Evolutionary conservation across 2,888 invertebrate genomes (phyloP).

Genomic region (Folsomia candida): DNA sequence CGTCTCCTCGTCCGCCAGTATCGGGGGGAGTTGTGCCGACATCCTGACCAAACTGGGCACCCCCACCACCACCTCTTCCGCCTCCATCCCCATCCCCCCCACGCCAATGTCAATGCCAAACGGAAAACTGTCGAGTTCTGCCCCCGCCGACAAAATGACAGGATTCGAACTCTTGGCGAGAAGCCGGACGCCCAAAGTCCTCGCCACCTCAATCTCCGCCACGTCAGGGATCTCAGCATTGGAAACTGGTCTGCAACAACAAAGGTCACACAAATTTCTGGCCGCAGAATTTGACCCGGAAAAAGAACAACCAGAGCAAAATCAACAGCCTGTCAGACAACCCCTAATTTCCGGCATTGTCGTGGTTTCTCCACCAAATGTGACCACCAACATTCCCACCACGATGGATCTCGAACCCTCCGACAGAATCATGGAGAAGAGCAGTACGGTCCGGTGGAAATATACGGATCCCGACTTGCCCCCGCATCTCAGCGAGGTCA

Average conservation of each 20-base stretch:
- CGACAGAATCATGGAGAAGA: neutral
- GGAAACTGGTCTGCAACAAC: neutral
- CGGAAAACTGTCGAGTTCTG: neutral
- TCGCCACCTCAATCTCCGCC: neutral
- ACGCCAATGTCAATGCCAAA: conserved; percentile 1
- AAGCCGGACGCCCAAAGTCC: neutral
- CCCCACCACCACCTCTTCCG: neutral
- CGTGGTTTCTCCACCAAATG: neutral
- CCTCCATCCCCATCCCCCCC: neutral
- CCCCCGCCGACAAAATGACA: neutral
- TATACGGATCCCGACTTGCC: conserved; percentile 32
- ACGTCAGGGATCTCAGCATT: conserved; percentile 1
- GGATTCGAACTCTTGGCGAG: neutral
- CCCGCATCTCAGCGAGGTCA: conserved; percentile 36
- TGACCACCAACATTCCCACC: neutral
- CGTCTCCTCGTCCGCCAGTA: neutral
- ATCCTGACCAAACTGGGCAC: neutral
- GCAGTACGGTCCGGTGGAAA: conserved; percentile 12
- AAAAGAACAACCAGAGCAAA: no score
- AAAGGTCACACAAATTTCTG: neutral
- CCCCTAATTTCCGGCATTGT: no score
- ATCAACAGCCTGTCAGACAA: no score
- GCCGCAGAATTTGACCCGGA: no score
- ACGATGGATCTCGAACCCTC: conserved; percentile 34
- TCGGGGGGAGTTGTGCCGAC: neutral